Evolutionary conservation across 2,113 vertebrate species (phyloP), one percentile per base, ranked within the genome.

Genomic region (Spilogale gracilis): DNA sequence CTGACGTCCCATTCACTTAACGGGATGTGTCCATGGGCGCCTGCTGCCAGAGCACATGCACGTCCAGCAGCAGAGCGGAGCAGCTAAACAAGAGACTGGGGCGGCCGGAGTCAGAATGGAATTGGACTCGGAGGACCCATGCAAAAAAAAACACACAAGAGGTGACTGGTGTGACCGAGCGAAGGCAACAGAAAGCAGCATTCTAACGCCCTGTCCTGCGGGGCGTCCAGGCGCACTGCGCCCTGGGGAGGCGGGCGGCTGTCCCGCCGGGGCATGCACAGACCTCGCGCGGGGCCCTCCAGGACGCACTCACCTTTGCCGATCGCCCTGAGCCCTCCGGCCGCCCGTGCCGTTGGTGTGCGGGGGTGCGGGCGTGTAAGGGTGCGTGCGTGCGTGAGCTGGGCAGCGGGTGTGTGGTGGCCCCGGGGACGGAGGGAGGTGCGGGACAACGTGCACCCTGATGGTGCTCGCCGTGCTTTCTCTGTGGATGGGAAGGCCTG

Each of bases 31-130:
- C 96, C 95, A 94, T 79, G 97, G 95, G 96, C 85, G 95, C 88
- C 78, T 97, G 95, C 98, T 98, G 93, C 96, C 63, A 90, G 97
- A 98, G 97, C 94, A 97, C 83, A 97, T 97, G 94, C 96, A 98
- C 84, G 97, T 97, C 94, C 97, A 97, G 97, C 97, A 98, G 96
- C 94, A 98, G 97, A 98, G 97, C 38, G 80, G 85, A 96, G 93
- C 95, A 96, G 95, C 89, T 97, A 95, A 98, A 96, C 90, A 97
- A 65, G 95, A 98, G 96, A 91, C 97, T 97, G 98, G 81, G 94
- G 93, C 95, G 91, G 97, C 97, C 97, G 97, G 60, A 91, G 97
- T 92, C 96, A 96, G 58, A 91, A 94, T 60, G 10, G 93, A 32
- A 90, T 98, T 97, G 97, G 95, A 98, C 94, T 98, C 95, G 96